These are phyloP conservation scores for Trilocha varians DNA, from an alignment of 2,888 invertebrate species.

Conservation along the genomic window DNA sequence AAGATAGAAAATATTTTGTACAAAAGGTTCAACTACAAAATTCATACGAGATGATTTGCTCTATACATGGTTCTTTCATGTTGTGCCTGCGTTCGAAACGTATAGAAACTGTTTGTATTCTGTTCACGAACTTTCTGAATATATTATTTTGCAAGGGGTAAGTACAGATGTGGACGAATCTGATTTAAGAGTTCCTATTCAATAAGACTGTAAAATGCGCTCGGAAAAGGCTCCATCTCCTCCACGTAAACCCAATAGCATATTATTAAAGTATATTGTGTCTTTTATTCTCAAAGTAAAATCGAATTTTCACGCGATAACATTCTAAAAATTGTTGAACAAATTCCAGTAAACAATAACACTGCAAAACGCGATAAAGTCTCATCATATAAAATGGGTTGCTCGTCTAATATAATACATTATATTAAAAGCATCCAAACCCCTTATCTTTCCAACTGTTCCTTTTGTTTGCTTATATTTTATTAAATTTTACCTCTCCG, in stretches of 20 bases:
- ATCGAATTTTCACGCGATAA: too few relatives aligned
- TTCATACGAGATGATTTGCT: slow-evolving; percentile 40
- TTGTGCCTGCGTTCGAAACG: slow-evolving; percentile 43
- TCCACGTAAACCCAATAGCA: slow-evolving; percentile 15
- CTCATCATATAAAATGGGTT: neutral
- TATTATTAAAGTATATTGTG: neutral
- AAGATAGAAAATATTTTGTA: too few relatives aligned
- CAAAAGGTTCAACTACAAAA: neutral
- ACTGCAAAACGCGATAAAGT: neutral
- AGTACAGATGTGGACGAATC: slow-evolving; percentile 52
- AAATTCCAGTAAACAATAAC: neutral
- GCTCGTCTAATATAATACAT: neutral
- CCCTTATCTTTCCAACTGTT: neutral
- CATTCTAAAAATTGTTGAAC: too few relatives aligned
- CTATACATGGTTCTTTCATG: slow-evolving; percentile 51
- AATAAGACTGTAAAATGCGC: slow-evolving; percentile 42
- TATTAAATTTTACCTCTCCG: slow-evolving; percentile 7
- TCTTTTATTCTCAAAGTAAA: too few relatives aligned
- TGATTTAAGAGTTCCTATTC: slow-evolving; percentile 58
- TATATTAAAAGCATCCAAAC: neutral
- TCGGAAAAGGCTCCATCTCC: slow-evolving; percentile 31
- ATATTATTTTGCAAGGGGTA: slow-evolving; percentile 55
- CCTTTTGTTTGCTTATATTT: slow-evolving; percentile 2
- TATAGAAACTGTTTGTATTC: slow-evolving; percentile 58
- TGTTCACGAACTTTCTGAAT: slow-evolving; percentile 64